Base-by-base conservation (phyloP, 2,113 vertebrate genomes). In the Geococcyx californianus region DNA sequence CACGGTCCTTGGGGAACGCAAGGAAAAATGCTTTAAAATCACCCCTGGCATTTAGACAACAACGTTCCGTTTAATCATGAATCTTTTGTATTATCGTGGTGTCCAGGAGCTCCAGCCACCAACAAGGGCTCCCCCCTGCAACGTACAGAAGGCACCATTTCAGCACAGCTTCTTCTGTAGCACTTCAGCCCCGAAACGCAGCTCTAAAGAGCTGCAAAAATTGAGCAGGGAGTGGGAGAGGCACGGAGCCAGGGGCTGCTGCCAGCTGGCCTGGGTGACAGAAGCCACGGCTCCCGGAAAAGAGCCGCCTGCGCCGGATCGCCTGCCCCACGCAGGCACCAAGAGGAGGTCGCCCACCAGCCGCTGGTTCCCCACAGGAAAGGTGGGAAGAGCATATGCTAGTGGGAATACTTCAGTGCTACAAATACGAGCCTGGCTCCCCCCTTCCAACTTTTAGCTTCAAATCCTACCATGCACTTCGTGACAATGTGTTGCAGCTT, bases 151-250 rank as follows among this genome's bases (percentile, higher is more conserved):
- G 11, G 47, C 60, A 81, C 42, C 56, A 51, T 49, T 90, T 66
- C 14, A 15, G 55, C 45, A 19, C 54, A 31, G 56, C 60, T 87
- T 34, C 70, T 85, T 40, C 76, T 47, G 54, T 2, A 0, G 69
- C 63, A 25, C 77, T 82, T 73, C 45, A 34, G 84, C 54, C 77
- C 34, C 69, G 19, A 54, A 69, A 74, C 0, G 1, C 47, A 17
- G 64, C 60, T 93, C 77, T 51, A 54, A 85, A 95, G n/a, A n/a
- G 67, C 90, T 90, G 85, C 78, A 83, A 68, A 93, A 45, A 56
- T 0, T 16, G 85, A 94, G 85, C 77, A 58, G 80, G 84, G 91
- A 95, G 42, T 3, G 0, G 54, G n/a, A 91, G 62, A 88, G 88
- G 92, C 94, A 89, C 2, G 1, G 45, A 90, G 76, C 90, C 93